Base-by-base conservation (phyloP, 2,888 invertebrate species). In the Ochropleura plecta region DNA sequence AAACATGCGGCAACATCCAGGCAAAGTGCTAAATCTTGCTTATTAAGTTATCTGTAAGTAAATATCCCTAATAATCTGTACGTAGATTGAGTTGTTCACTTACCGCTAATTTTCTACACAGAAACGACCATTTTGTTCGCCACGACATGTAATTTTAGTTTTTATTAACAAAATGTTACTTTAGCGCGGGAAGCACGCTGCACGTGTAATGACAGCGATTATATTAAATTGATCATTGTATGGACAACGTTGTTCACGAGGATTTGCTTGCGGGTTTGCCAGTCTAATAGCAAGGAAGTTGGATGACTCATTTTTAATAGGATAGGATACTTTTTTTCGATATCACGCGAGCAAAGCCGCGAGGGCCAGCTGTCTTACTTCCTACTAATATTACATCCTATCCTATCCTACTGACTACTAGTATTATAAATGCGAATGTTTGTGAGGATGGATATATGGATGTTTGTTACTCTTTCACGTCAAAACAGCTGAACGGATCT, bases 31-130 rank as follows among this genome's bases (percentile, higher is more conserved):
- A 92, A 92, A 91, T 91, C 86, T 88, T 82, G 88, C 89, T 90
- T 91, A 92, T 92, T 92, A 92, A 93, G 92, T 90, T 91, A 92
- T 91, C 89, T 90, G 86, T 90, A 90, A 90, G 90, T 90, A 92
- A 92, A 92, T 91, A 89, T 83, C 88, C 82, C 73, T 89, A 88
- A 90, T 90, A 88, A 90, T 88, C 84, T 83, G 79, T 85, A 73
- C 82, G 84, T 81, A 88, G 86, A 91, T 88, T 90, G 89, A 90
- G 87, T 89, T 81, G 74, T 88, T 85, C 81, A 80, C 81, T 86
- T 76, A 79, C 76, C 78, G 80, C 87, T 85, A 87, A 90, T 90
- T 89, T 90, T 86, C 86, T 88, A 78, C 75, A 81, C 81, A 78
- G 82, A 83, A 87, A 88, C 83, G 82, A 86, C 76, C 86, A 87